Conservation (phyloP, 2,888 invertebrate species). For the Pseudeuparius sepicola region DNA sequence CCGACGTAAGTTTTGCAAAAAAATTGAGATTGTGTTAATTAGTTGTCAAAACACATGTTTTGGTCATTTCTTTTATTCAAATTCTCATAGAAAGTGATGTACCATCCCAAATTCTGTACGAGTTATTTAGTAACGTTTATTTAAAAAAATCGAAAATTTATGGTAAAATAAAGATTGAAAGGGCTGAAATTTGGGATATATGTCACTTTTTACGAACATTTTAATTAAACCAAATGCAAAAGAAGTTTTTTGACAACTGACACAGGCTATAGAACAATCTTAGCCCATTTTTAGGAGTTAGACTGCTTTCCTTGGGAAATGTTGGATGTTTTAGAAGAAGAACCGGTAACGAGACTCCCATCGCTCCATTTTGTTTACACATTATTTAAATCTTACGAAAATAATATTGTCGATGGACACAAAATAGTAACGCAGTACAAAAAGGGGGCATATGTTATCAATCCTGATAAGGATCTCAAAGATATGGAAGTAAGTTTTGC, state of each 20-base stretch:
- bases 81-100: no score
- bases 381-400: constrained; percentile 51
- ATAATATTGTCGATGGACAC: constrained; percentile 46
- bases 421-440: constrained; percentile 42
- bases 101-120: no score
- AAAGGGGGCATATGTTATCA: constrained; percentile 52
- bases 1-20: constrained; percentile 59
- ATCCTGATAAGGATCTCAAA: constrained; percentile 50
- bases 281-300: constrained; percentile 49
- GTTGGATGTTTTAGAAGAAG: constrained; percentile 51
- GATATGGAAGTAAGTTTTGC: constrained; percentile 37
- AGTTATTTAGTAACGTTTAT: no score
- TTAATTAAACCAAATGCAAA: not conserved
- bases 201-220: constrained; percentile 3
- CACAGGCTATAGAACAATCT: no score
- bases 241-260: no score
- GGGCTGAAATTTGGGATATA: no score
- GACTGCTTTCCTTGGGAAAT: constrained; percentile 76
- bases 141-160: no score
- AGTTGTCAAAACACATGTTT: no score
- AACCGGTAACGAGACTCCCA: constrained; percentile 64
- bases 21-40: no score
- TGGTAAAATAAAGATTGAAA: no score
- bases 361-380: constrained; percentile 58
- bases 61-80: no score